A percentile compares a stretch with the other conserved stretches of the same genome.
These are phyloP conservation scores for Druon quercuslanigerum DNA, from an alignment of 1,140 invertebrate species.

Conservation along the genomic window DNA sequence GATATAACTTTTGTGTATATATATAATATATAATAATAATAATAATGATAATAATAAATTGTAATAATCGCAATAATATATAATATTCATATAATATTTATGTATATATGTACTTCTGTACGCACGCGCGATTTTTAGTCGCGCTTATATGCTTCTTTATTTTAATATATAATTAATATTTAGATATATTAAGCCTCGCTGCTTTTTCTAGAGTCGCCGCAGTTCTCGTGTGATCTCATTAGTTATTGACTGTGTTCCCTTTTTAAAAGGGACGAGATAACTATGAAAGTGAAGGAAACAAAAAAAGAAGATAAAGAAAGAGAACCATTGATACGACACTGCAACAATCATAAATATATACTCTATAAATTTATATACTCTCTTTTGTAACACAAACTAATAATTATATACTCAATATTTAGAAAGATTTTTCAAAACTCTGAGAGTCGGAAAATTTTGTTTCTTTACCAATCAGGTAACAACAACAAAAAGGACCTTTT, in stretches of 20 bases:
- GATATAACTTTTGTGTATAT: slow-evolving; percentile 74
- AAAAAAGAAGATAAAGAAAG: slow-evolving; percentile 11
- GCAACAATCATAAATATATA: slow-evolving; percentile 62
- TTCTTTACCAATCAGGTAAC: slow-evolving; percentile 5
- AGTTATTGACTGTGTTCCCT: slow-evolving; percentile 63
- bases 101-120: slow-evolving; percentile 34
- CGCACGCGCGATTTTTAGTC: slow-evolving; percentile 28
- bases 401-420: slow-evolving; percentile 31
- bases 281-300: slow-evolving; percentile 44
- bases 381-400: slow-evolving; percentile 37
- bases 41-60: slow-evolving; percentile 55
- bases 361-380: slow-evolving; percentile 55
- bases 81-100: slow-evolving; percentile 60
- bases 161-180: slow-evolving; percentile 52
- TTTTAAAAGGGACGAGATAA: slow-evolving; percentile 45
- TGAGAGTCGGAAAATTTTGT: background rate
- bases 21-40: slow-evolving; percentile 67
- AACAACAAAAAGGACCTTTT: slow-evolving; percentile 9
- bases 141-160: slow-evolving; percentile 40
- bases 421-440: slow-evolving; percentile 1
- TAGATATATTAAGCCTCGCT: slow-evolving; percentile 66
- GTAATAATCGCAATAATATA: slow-evolving; percentile 55
- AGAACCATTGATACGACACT: slow-evolving; percentile 45
- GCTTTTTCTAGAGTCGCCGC: slow-evolving; percentile 52
- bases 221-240: slow-evolving; percentile 59